Evolutionary conservation across 2,888 invertebrate genomes (phyloP), one percentile per base, ranked within the genome.

Genomic region (Meandrusa payeni): DNA sequence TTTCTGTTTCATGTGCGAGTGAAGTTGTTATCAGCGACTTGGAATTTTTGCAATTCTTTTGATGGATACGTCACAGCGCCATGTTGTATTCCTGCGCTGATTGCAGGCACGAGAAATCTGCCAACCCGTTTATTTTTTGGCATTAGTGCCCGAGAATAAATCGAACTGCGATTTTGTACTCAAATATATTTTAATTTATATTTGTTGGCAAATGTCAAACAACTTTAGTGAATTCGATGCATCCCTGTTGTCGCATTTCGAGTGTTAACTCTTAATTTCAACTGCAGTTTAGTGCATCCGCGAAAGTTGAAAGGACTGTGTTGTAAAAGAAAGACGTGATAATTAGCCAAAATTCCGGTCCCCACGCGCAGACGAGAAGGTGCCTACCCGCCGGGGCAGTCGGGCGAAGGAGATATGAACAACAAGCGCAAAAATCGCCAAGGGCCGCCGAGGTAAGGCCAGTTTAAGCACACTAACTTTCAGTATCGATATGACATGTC

Each of bases 341-440:
- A 88, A 88, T 82, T 85, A 74, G 83, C 90, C 93, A 93, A 93
- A 93, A 93, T 93, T 93, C 93, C 93, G 93, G 93, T 93, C 92
- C 93, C 93, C 87, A 93, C 93, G 91, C 92, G 91, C 89, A 93
- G 91, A 90, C 91, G 90, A 90, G 92, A 93, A 90, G 90, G 91
- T 91, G 92, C 93, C 92, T 92, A 91, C 89, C 89, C 89, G 87
- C 89, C 91, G 89, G 91, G 91, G 90, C 90, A 89, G 78, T 79
- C 83, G 64, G 86, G 87, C 74, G 87, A 83, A 74, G 82, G 82
- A 85, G 91, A 91, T 77, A 93, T 92, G 92, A 95, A 93, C 78
- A 94, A 91, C 83, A 94, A 94, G 89, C 92, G 93, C 87, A 95
- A 95, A 90, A 94, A 91, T 89, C 93, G 95, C 83, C 91, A 94